These are phyloP conservation scores for Labrus mixtus DNA, from an alignment of 2,113 vertebrate genomes.

Conservation along the genomic window DNA sequence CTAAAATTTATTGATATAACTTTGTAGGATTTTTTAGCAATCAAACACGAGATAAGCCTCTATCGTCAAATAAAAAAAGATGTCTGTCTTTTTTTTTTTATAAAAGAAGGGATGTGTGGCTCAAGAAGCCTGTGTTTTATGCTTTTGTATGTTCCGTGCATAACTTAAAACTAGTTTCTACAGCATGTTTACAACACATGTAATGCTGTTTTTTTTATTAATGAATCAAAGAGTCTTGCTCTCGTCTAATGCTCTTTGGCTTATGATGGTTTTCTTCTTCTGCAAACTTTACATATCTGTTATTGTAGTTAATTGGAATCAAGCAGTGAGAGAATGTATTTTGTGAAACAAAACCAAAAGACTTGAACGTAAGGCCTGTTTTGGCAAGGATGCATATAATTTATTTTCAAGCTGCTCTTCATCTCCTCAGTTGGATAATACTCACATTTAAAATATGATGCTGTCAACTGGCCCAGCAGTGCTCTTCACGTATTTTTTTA, in stretches of 20 bases:
- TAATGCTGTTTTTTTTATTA: constrained; percentile 43
- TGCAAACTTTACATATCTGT: constrained; percentile 43
- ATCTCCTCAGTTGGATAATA: constrained; percentile 62
- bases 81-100: no score
- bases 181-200: constrained; percentile 67
- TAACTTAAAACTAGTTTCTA: constrained; percentile 50
- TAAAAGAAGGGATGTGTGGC: constrained; percentile 73
- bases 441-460: constrained; percentile 52
- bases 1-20: constrained; percentile 56
- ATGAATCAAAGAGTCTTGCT: constrained; percentile 35
- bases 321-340: constrained; percentile 84
- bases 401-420: constrained; percentile 83
- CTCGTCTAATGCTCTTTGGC: constrained; percentile 42
- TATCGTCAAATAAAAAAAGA: no score
- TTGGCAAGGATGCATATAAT: constrained; percentile 77
- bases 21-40: constrained; percentile 25
- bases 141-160: constrained; percentile 51
- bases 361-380: constrained; percentile 82
- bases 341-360: constrained; percentile 79
- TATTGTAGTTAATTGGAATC: constrained; percentile 60
- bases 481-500: constrained; percentile 46
- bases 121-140: constrained; percentile 33
- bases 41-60: no score
- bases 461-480: constrained; percentile 53
- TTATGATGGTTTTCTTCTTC: constrained; percentile 12